Evolutionary conservation across 2,113 vertebrate species (phyloP).

Genomic region (Trachemys scripta): DNA sequence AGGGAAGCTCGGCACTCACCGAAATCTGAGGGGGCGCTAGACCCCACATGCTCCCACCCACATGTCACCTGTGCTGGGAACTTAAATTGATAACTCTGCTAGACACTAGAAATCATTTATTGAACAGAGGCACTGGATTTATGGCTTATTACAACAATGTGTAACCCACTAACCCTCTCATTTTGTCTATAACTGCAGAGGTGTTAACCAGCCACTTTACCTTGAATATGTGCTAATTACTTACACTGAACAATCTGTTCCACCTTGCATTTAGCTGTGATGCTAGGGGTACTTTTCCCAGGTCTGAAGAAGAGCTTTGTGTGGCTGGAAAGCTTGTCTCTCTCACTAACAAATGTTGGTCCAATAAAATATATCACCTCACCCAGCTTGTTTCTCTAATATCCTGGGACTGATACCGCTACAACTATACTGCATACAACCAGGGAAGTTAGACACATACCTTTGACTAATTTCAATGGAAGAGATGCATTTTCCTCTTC

Average conservation of each 20-base stretch:
- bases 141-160: background rate
- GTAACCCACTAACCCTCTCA: background rate
- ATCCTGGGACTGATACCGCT: background rate
- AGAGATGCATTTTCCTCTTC: background rate
- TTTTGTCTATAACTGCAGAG: background rate
- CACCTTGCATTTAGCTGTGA: background rate
- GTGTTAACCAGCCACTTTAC: background rate
- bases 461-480: slow-evolving; percentile 17
- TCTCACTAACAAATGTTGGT: background rate
- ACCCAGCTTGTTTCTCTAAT: background rate
- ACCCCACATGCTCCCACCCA: too few species aligned
- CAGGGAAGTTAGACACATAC: slow-evolving; percentile 16
- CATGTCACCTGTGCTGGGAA: background rate
- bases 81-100: background rate
- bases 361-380: background rate
- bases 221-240: background rate
- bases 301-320: background rate
- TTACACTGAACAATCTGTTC: background rate
- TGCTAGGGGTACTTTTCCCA: background rate
- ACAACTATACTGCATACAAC: background rate
- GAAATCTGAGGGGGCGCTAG: too few species aligned
- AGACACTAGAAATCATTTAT: background rate
- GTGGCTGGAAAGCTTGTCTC: background rate
- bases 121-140: background rate
- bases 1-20: too few species aligned